Conservation (phyloP, 2,113 vertebrate genomes). For the Tetraodon nigroviridis region DNA sequence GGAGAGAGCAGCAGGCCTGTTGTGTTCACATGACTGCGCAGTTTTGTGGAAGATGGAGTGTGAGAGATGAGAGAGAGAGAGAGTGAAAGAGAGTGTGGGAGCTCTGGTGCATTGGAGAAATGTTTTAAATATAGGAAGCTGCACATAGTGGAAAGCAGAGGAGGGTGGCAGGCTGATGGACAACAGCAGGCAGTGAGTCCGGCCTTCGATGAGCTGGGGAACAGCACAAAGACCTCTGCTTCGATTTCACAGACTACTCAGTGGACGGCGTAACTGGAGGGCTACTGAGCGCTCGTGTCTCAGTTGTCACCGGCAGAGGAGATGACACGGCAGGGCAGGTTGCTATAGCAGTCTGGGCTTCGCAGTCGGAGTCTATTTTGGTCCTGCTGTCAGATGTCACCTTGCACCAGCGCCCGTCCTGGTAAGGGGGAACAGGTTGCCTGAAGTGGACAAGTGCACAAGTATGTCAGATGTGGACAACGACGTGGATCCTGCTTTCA, state of each 20-base stretch:
- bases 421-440: conserved; percentile 59
- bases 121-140: conserved; percentile 55
- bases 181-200: conserved; percentile 43
- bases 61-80: conserved; percentile 47
- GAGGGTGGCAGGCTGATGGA: conserved; percentile 36
- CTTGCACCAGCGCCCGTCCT: conserved; percentile 55
- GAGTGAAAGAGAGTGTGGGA: conserved; percentile 5
- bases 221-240: conserved; percentile 42
- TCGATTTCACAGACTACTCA: conserved; percentile 41
- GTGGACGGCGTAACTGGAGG: background rate
- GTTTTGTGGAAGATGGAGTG: conserved; percentile 51
- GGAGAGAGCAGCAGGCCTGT: conserved; percentile 42
- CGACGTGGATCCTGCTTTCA: conserved; percentile 72
- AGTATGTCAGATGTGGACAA: conserved; percentile 73
- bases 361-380: conserved; percentile 72
- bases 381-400: conserved; percentile 64
- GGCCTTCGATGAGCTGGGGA: conserved; percentile 50
- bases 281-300: conserved; percentile 41
- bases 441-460: conserved; percentile 64
- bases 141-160: conserved; percentile 32
- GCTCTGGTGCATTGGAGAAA: conserved; percentile 55
- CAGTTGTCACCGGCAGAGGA: conserved; percentile 49
- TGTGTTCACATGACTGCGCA: conserved; percentile 65
- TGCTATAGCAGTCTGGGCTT: conserved; percentile 54
- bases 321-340: conserved; percentile 63